These are phyloP conservation scores for Dysmachus trigonus DNA, from an alignment of 2,888 invertebrate species.

Conservation along the genomic window DNA sequence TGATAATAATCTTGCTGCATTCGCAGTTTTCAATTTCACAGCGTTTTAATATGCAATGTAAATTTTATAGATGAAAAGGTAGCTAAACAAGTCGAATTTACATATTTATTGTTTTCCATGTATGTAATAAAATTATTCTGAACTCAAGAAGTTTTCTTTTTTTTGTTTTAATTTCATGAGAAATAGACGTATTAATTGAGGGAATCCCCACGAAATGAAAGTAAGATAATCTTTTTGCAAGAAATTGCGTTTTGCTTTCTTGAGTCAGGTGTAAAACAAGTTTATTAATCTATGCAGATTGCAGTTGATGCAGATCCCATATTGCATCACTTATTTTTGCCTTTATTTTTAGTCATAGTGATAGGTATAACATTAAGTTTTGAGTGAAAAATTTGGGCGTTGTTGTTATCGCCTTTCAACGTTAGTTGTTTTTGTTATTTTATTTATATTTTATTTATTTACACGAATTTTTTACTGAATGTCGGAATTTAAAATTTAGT, in stretches of 20 bases:
- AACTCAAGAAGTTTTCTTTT: no score
- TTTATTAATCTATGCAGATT: not conserved
- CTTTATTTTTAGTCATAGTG: not conserved
- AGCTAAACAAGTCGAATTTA: not conserved
- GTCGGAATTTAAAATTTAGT: no score
- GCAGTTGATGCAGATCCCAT: not conserved
- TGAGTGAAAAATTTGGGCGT: no score
- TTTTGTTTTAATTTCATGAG: no score
- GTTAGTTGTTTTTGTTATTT: no score
- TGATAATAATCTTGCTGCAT: not conserved
- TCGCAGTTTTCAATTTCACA: not conserved
- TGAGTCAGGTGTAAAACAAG: not conserved
- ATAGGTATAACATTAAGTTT: not conserved
- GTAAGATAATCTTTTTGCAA: not conserved
- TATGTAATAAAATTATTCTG: not conserved
- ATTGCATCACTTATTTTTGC: not conserved
- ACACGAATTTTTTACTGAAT: no score
- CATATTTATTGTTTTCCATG: not conserved
- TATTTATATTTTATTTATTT: not conserved
- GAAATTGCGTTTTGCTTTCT: not conserved
- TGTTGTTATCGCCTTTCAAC: no score
- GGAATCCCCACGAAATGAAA: not conserved
- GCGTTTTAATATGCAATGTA: not conserved
- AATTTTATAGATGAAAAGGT: not conserved
- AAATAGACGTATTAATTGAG: no score